These are phyloP conservation scores for Megalonaias nervosa DNA, from an alignment of 1,140 invertebrate genomes.

Conservation along the genomic window DNA sequence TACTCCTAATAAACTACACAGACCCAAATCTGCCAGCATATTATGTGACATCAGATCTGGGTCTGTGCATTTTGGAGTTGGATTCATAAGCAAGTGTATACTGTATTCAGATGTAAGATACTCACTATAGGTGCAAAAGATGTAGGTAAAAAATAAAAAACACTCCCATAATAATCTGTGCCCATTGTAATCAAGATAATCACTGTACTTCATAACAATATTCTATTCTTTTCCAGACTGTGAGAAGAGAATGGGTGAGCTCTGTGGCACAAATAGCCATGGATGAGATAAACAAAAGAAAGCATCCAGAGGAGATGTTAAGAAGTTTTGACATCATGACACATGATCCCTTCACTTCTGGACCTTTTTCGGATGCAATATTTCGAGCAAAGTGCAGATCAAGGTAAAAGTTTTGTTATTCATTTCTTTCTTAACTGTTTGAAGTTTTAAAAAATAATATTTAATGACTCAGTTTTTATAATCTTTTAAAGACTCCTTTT, in stretches of 20 bases:
- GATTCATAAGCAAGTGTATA: no score
- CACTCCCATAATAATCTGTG: not conserved
- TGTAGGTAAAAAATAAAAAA: no score
- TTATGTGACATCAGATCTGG: no score
- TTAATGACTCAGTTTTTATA: no score
- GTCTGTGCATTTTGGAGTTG: no score
- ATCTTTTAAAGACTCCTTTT: no score
- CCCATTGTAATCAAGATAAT: not conserved
- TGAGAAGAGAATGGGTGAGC: constrained; percentile 36
- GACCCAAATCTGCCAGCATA: no score
- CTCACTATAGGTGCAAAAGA: no score
- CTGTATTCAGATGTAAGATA: no score
- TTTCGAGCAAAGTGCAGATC: constrained; percentile 37
- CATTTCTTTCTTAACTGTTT: no score
- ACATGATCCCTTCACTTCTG: constrained; percentile 34
- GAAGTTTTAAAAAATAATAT: no score
- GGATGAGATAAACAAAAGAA: not conserved
- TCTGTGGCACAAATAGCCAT: constrained; percentile 17
- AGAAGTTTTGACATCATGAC: constrained; percentile 18
- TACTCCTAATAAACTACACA: no score
- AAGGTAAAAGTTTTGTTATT: constrained; percentile 7
- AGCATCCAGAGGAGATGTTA: constrained; percentile 20
- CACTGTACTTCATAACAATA: not conserved
- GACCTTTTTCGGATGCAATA: constrained; percentile 38
- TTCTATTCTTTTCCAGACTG: constrained; percentile 5